Conservation (phyloP, 2,888 invertebrate genomes). For the Agonopterix heracliana region DNA sequence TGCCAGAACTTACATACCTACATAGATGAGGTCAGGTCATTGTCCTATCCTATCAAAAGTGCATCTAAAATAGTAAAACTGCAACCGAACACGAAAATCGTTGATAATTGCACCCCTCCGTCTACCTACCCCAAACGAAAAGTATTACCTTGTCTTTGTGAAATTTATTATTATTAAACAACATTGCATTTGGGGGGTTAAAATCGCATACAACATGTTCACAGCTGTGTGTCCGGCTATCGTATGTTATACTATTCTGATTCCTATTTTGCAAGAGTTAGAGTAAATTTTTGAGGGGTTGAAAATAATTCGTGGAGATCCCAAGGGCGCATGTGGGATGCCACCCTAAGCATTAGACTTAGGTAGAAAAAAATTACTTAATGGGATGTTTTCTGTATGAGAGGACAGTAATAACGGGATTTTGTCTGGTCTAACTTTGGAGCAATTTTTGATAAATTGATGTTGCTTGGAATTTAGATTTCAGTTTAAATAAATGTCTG, state of each 20-base stretch:
- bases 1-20: too few species aligned
- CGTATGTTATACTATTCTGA: neutral
- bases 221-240: constrained; percentile 44
- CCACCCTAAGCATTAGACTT: constrained; percentile 69
- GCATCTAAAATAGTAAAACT: too few species aligned
- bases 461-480: too few species aligned
- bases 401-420: constrained; percentile 13
- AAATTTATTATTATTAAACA: constrained; percentile 70
- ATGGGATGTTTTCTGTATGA: constrained; percentile 71
- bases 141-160: constrained; percentile 57
- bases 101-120: constrained; percentile 60
- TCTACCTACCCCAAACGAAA: constrained; percentile 24
- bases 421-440: constrained; percentile 1
- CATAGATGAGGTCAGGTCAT: too few species aligned
- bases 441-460: neutral
- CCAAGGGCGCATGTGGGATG: constrained; percentile 64
- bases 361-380: constrained; percentile 68
- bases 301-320: constrained; percentile 20
- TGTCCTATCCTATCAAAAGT: too few species aligned
- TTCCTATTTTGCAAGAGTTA: too few species aligned
- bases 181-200: constrained; percentile 61
- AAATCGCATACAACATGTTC: constrained; percentile 54
- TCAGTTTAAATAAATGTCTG: too few species aligned
- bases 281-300: neutral
- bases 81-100: constrained; percentile 32